These are phyloP conservation scores for Deilephila porcellus DNA, from an alignment of 2,888 invertebrate genomes.

Conservation along the genomic window DNA sequence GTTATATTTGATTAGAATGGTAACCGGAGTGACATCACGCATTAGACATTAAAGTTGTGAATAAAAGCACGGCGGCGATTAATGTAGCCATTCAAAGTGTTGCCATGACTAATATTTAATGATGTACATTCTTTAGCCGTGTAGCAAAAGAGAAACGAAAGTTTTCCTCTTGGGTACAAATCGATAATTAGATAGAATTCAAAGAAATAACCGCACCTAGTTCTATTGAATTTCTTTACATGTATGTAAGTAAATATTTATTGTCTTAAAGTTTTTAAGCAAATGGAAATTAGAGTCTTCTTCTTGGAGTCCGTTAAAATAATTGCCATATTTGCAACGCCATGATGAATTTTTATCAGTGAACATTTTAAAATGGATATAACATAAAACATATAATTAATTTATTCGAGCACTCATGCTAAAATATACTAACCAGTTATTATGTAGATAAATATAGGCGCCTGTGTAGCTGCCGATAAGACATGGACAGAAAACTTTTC, in stretches of 20 bases:
- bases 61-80: background rate
- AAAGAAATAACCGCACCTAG: background rate
- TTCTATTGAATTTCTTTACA: background rate
- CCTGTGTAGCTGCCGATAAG: background rate
- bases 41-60: background rate
- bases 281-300: no score
- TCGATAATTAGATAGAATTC: constrained; percentile 8
- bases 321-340: no score
- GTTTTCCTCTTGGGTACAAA: background rate
- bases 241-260: background rate
- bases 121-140: background rate
- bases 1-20: background rate
- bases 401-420: background rate
- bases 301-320: no score
- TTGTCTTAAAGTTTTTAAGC: no score
- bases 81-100: constrained; percentile 7
- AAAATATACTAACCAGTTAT: background rate
- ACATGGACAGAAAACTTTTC: constrained; percentile 3
- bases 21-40: background rate
- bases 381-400: background rate
- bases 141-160: constrained; percentile 5
- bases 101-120: constrained; percentile 24
- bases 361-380: background rate
- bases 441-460: background rate
- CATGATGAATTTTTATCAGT: no score